A percentile compares a stretch with the other conserved stretches of the same genome.
Conservation (phyloP, 2,797 vertebrate genomes). For the Muscicapa striata region DNA sequence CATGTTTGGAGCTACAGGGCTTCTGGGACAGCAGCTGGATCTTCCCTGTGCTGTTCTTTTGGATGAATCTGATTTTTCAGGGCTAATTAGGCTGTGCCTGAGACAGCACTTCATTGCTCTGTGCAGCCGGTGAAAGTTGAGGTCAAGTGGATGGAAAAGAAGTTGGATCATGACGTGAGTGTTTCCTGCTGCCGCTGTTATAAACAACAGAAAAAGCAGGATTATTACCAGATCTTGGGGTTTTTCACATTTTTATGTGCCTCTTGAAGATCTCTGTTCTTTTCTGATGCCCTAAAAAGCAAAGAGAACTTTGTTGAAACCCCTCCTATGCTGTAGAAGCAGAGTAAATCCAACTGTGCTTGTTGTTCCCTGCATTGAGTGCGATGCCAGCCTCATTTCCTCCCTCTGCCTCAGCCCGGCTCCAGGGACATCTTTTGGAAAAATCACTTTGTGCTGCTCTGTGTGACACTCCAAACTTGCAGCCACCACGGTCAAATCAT, state of each 20-base stretch:
- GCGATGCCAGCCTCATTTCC: neutral
- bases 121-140: neutral
- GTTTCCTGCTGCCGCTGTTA: neutral
- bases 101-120: neutral
- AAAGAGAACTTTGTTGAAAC: neutral
- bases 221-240: neutral
- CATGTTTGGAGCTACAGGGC: neutral
- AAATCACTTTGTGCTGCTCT: neutral
- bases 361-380: neutral
- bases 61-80: neutral
- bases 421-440: neutral
- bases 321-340: neutral
- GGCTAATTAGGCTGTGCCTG: neutral
- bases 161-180: neutral
- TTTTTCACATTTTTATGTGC: neutral
- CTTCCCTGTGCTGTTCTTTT: neutral
- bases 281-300: neutral
- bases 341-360: neutral
- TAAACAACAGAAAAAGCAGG: neutral
- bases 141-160: neutral
- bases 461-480: neutral
- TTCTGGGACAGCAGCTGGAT: neutral
- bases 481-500: neutral
- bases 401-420: neutral
- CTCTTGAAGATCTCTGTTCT: neutral